These are phyloP conservation scores for Diarsia brunnea DNA, from an alignment of 2,888 invertebrate genomes.

Conservation along the genomic window DNA sequence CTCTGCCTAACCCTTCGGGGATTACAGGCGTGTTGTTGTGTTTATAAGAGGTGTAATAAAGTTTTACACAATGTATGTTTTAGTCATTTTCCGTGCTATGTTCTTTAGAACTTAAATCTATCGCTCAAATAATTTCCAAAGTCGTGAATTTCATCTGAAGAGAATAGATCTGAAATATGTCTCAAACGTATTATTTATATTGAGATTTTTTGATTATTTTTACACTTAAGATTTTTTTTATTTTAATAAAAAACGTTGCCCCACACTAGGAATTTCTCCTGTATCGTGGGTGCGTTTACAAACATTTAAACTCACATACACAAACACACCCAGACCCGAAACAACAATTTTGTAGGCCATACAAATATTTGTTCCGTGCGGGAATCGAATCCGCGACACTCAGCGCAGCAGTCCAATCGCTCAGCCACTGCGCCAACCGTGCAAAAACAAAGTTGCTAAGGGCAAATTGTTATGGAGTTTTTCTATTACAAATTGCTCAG, in stretches of 20 bases:
- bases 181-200: not conserved
- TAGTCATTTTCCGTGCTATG: constrained; percentile 34
- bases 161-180: not conserved
- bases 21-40: not conserved
- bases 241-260: too few relatives aligned
- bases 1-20: too few relatives aligned
- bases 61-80: not conserved
- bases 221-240: not conserved
- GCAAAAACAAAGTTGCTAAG: not conserved
- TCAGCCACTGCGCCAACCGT: too few relatives aligned
- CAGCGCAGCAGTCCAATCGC: too few relatives aligned
- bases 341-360: too few relatives aligned
- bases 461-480: not conserved
- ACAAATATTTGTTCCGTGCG: too few relatives aligned
- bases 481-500: not conserved
- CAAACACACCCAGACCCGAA: too few relatives aligned
- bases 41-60: constrained; percentile 3
- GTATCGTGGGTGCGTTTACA: too few relatives aligned
- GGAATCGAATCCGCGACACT: too few relatives aligned
- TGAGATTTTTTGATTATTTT: not conserved
- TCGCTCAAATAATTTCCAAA: constrained; percentile 31
- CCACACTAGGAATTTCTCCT: too few relatives aligned
- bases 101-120: constrained; percentile 29
- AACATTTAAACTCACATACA: too few relatives aligned
- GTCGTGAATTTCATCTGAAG: constrained; percentile 4